Conservation (phyloP, 2,888 invertebrate species). For the Macropis europaea region DNA sequence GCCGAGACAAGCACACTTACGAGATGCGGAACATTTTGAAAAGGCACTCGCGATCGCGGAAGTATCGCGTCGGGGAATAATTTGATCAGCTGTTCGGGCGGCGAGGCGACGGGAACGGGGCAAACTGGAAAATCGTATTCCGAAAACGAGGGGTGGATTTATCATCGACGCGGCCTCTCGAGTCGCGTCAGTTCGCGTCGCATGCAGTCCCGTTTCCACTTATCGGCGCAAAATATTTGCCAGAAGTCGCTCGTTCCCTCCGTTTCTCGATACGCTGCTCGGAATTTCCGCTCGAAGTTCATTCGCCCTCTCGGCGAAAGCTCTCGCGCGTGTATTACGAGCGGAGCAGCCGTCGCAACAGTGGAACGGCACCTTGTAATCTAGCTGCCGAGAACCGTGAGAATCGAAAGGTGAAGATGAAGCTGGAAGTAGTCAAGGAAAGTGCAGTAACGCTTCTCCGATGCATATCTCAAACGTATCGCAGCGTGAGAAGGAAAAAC, state of each 20-base stretch:
- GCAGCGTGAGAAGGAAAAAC: background rate
- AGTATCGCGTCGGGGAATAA: background rate
- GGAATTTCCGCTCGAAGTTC: constrained; percentile 44
- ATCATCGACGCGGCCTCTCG: constrained; percentile 19
- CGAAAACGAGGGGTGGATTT: constrained; percentile 24
- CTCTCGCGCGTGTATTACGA: constrained; percentile 56
- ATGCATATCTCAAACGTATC: constrained; percentile 33
- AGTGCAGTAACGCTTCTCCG: constrained; percentile 49
- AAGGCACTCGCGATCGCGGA: too few species aligned
- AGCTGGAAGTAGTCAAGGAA: constrained; percentile 58
- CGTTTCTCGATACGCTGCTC: background rate
- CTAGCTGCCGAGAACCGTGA: constrained; percentile 63
- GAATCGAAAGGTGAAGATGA: constrained; percentile 70
- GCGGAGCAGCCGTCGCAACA: constrained; percentile 44
- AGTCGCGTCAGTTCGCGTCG: constrained; percentile 26
- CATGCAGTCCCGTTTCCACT: constrained; percentile 38
- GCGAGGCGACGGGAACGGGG: background rate
- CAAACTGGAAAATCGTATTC: background rate
- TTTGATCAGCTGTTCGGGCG: constrained; percentile 4
- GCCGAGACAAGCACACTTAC: too few species aligned
- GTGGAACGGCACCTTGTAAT: constrained; percentile 57
- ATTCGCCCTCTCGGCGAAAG: constrained; percentile 36
- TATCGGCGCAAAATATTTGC: constrained; percentile 53
- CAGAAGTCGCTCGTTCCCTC: constrained; percentile 27
- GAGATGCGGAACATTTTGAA: too few species aligned